Evolutionary conservation across 1,140 invertebrate species (phyloP).

Genomic region (Papilio dardanus): DNA sequence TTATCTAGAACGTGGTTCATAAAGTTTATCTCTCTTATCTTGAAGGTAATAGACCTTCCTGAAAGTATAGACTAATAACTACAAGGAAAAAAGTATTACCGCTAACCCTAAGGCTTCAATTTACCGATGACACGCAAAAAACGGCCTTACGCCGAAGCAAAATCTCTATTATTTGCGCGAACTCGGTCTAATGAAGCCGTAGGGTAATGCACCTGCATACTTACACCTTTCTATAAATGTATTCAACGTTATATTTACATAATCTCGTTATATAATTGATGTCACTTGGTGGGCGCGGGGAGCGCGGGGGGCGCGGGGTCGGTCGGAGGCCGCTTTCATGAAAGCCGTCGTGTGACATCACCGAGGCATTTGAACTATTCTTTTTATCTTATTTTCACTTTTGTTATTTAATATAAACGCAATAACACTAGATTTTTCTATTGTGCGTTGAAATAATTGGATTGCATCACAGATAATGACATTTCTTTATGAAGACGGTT

Average conservation of each 20-base stretch:
- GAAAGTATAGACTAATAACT: neutral
- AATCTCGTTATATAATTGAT: conserved; percentile 20
- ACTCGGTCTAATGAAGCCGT: too few relatives aligned
- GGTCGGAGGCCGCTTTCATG: neutral
- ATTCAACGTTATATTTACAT: conserved; percentile 21
- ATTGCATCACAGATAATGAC: conserved; percentile 12
- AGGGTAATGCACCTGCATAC: neutral
- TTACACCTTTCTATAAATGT: conserved; percentile 12
- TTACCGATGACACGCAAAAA: too few relatives aligned
- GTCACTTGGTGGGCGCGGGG: neutral
- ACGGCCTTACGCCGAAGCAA: too few relatives aligned
- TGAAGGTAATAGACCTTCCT: neutral
- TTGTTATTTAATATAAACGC: conserved; percentile 15
- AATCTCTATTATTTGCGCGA: too few relatives aligned
- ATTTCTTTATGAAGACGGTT: neutral
- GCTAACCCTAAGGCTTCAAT: too few relatives aligned
- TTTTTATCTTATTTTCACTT: conserved; percentile 20
- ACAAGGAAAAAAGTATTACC: neutral
- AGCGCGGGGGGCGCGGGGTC: neutral
- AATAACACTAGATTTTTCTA: conserved; percentile 8
- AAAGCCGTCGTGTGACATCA: conserved; percentile 29
- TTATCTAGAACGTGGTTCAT: too few relatives aligned
- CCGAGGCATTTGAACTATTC: neutral
- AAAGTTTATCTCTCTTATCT: neutral
- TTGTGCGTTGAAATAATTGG: conserved; percentile 11